Conservation (phyloP, 2,113 vertebrate genomes). For the Brachyhypopomus occidentalis region DNA sequence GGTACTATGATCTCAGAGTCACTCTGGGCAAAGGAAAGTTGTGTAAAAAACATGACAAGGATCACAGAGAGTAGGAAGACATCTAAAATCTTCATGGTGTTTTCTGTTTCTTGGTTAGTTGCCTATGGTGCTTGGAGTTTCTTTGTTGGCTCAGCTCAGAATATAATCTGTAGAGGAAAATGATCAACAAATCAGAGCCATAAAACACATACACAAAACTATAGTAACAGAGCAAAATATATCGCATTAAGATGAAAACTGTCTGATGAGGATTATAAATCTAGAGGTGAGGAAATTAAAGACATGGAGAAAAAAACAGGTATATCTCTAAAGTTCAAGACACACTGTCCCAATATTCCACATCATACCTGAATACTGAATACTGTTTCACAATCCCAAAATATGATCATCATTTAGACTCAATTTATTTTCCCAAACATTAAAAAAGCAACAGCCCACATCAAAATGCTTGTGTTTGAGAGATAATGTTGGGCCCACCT, state of each 20-base stretch:
- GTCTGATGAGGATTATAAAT: no score
- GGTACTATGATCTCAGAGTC: slow-evolving; percentile 75
- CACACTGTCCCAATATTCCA: no score
- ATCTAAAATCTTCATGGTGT: slow-evolving; percentile 61
- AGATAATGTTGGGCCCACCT: not conserved
- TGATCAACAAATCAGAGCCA: not conserved
- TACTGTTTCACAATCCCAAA: no score
- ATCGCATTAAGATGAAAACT: no score
- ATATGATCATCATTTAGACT: not conserved
- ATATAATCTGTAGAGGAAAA: slow-evolving; percentile 54
- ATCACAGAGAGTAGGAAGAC: slow-evolving; percentile 58
- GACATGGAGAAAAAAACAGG: no score
- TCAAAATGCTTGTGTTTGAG: not conserved
- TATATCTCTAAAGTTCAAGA: no score
- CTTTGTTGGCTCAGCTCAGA: slow-evolving; percentile 55
- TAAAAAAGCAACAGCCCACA: not conserved
- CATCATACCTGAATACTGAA: no score
- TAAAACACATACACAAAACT: not conserved
- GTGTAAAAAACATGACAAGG: slow-evolving; percentile 57
- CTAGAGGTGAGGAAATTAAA: no score
- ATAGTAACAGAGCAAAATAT: no score
- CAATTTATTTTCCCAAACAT: not conserved
- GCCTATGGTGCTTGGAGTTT: slow-evolving; percentile 42
- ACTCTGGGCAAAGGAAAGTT: slow-evolving; percentile 62
- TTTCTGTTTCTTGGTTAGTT: slow-evolving; percentile 30